These are phyloP conservation scores for Sakesphorus luctuosus DNA, from an alignment of 2,113 vertebrate species.

Conservation along the genomic window DNA sequence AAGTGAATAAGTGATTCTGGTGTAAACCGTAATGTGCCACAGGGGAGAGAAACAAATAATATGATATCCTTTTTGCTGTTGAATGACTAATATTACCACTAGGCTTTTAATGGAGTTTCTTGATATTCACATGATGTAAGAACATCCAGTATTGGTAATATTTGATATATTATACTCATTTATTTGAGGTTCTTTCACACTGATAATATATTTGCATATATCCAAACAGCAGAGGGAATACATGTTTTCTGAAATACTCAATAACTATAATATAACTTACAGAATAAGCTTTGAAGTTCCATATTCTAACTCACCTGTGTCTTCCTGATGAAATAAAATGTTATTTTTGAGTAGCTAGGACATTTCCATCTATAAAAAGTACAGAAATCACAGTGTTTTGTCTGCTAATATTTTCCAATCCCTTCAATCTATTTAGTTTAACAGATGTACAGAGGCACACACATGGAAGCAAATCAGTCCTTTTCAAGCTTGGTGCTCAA, in stretches of 20 bases:
- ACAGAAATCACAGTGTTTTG: background rate
- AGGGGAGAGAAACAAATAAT: background rate
- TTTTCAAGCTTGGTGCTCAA: background rate
- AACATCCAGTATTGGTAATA: background rate
- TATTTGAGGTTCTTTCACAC: background rate
- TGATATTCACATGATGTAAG: background rate
- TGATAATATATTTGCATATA: background rate
- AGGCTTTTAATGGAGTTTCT: background rate
- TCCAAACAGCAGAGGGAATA: background rate
- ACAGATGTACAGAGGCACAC: background rate
- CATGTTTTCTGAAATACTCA: background rate
- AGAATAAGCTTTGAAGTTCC: background rate
- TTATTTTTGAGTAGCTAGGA: background rate
- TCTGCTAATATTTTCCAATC: background rate
- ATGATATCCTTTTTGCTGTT: background rate
- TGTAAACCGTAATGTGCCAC: background rate
- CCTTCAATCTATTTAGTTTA: constrained; percentile 1
- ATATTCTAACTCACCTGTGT: background rate
- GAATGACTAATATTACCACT: background rate
- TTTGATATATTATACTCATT: background rate
- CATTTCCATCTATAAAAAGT: background rate
- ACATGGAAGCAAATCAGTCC: constrained; percentile 18
- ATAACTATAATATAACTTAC: background rate
- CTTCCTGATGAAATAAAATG: background rate
- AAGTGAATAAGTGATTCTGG: background rate